Conservation (phyloP, 2,888 invertebrate genomes). For the Nemotelus pantherinus region DNA sequence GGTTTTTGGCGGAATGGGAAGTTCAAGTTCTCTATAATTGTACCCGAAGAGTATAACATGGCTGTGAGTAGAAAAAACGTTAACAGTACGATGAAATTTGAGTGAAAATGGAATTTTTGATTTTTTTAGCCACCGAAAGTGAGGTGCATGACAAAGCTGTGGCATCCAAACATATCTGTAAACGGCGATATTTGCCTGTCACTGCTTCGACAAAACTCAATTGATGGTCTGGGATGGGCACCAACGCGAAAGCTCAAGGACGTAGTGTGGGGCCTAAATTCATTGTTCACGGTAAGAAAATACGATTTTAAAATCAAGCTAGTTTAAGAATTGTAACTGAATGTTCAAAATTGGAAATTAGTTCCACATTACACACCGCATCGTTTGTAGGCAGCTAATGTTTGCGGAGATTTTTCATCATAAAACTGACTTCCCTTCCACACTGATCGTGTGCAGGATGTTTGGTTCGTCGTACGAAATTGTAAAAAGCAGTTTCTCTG, state of each 20-base stretch:
- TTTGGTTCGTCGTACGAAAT: no score
- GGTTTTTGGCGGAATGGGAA: slow-evolving; percentile 89
- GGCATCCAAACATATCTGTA: slow-evolving; percentile 97
- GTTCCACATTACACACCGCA: no score
- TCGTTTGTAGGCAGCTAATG: no score
- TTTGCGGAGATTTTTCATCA: no score
- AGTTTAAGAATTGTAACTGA: background rate
- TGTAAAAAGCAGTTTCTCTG: no score
- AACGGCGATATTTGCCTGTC: slow-evolving; percentile 94
- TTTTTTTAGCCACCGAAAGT: slow-evolving; percentile 86
- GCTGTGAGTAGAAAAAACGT: slow-evolving; percentile 72
- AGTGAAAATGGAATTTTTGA: background rate
- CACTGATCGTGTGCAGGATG: no score
- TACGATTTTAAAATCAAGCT: no score
- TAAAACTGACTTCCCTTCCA: no score
- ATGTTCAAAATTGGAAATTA: background rate
- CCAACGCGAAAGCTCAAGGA: slow-evolving; percentile 91
- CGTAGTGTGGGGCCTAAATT: slow-evolving; percentile 93
- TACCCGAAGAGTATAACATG: slow-evolving; percentile 96
- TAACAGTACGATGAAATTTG: no score
- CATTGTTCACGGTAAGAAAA: slow-evolving; percentile 84
- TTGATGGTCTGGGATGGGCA: slow-evolving; percentile 95
- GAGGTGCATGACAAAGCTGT: slow-evolving; percentile 88
- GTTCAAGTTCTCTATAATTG: slow-evolving; percentile 85
- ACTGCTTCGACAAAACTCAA: slow-evolving; percentile 86